Base-by-base conservation (phyloP, 2,888 invertebrate genomes). In the Eupithecia subfuscata region DNA sequence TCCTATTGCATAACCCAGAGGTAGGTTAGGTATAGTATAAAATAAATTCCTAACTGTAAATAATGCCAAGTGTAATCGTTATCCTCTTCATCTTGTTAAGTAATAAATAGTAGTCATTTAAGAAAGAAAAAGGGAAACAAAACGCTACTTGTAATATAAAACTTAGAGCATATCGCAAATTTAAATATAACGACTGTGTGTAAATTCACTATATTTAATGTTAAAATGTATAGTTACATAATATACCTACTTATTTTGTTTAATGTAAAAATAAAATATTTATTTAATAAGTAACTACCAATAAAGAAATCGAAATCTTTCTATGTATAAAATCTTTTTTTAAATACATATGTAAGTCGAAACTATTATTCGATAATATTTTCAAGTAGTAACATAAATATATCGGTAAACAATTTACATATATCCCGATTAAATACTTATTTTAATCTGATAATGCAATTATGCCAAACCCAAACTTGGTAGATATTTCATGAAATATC, bases 131-230 rank as follows among this genome's bases (percentile, higher is more conserved):
- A 86, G 94, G 94, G 94, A 94, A 94, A 94, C 92, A 93, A 94
- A 91, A 85, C 94, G 94, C 94, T 94, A 92, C 88, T 90, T 93
- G 90, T 93, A 93, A 86, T 81, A 89, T 90, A 91, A 86, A 88
- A 84, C 84, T 86, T 87, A 84, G 91, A 91, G 88, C 90, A 90
- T 91, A 91, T 91, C 89, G 86, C 89, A 87, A 88, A 73, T 73
- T 67, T 72, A 73, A 74, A 37, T 64, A 69, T 37, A 48, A 68
- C 52, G 45, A 45, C 22, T 52, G 18, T 73, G 37, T 69, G 30
- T 75, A 63, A 69, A 69, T 71, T 52, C 1, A 71, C 64, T 48
- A 37, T 45, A 5, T 45, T 69, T 67, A 52, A 34, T 25, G 25
- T 60, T 25, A 14, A 56, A 22, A 60, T 60, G 12, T 60, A 25